Percentiles rank a stretch among this genome's conserved stretches.
phyloP scores from a whole-genome alignment of 2,113 vertebrate genomes.

The Nothocercus julius region DNA sequence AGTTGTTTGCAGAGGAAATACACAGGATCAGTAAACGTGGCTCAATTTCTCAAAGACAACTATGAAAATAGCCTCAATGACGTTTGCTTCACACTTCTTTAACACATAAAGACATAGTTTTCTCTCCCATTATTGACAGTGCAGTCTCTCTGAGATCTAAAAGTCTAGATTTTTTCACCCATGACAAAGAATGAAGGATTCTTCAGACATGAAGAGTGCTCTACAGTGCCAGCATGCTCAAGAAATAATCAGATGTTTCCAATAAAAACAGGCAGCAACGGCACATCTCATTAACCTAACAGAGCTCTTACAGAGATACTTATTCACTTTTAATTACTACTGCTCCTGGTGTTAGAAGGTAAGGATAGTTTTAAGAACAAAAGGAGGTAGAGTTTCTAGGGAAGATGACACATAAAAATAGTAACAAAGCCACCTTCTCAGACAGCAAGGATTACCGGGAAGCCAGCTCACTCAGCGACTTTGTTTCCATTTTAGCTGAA shows the following conservation, averaged over 20 bases:
- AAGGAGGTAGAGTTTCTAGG: background rate
- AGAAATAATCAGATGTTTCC: conserved; percentile 17
- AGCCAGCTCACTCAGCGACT: background rate
- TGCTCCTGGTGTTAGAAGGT: background rate
- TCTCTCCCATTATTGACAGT: background rate
- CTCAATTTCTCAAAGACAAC: background rate
- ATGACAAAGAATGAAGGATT: background rate
- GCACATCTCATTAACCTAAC: background rate
- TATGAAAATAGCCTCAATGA: background rate
- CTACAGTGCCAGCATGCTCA: background rate
- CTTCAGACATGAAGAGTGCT: background rate
- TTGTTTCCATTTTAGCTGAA: background rate
- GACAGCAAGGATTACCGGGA: background rate
- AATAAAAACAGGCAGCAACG: conserved; percentile 5
- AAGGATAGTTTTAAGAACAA: background rate
- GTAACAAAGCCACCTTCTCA: background rate
- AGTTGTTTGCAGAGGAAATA: background rate
- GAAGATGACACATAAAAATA: background rate
- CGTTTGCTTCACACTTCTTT: background rate
- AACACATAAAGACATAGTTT: conserved; percentile 7
- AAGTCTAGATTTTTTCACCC: background rate
- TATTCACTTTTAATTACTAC: background rate
- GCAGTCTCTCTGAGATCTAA: background rate
- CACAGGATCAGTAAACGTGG: background rate
- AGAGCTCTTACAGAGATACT: background rate